Conservation (phyloP, 2,888 invertebrate species). For the Lasiommata megera region DNA sequence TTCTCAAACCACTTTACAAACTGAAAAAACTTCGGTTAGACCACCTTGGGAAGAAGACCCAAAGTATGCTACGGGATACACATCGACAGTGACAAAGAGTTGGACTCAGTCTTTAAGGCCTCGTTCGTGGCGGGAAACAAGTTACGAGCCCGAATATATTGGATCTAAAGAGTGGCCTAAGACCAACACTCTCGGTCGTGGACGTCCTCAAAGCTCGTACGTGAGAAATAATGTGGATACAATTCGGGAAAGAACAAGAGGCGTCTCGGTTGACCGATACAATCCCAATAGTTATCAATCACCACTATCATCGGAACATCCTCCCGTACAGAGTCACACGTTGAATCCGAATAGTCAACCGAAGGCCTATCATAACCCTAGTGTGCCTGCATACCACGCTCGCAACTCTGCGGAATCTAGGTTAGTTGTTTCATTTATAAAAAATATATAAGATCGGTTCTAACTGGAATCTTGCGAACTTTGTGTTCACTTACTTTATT, state of each 20-base stretch:
- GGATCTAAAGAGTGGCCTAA: constrained; percentile 69
- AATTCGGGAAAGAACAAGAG: constrained; percentile 61
- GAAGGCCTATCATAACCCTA: constrained; percentile 67
- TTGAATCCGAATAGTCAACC: constrained; percentile 60
- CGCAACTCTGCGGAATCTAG: constrained; percentile 76
- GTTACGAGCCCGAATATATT: constrained; percentile 68
- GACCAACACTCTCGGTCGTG: constrained; percentile 65
- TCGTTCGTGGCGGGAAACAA: constrained; percentile 69
- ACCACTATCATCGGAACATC: constrained; percentile 61
- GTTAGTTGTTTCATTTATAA: constrained; percentile 40
- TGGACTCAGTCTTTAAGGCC: constrained; percentile 77
- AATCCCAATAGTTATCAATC: constrained; percentile 69
- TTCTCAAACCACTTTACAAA: constrained; percentile 51
- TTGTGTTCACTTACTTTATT: no score
- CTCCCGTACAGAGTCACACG: constrained; percentile 73
- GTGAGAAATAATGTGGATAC: constrained; percentile 48
- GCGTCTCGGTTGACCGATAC: constrained; percentile 74
- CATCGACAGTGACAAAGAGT: constrained; percentile 61
- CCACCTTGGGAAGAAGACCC: constrained; percentile 71
- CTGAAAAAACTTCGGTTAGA: constrained; percentile 52
- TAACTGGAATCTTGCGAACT: no score
- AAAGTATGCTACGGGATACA: constrained; percentile 54
- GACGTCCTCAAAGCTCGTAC: constrained; percentile 66
- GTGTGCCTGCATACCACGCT: constrained; percentile 71
- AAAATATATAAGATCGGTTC: not conserved